Base-by-base conservation (phyloP, 2,888 invertebrate genomes). In the Dryobotodes eremita region DNA sequence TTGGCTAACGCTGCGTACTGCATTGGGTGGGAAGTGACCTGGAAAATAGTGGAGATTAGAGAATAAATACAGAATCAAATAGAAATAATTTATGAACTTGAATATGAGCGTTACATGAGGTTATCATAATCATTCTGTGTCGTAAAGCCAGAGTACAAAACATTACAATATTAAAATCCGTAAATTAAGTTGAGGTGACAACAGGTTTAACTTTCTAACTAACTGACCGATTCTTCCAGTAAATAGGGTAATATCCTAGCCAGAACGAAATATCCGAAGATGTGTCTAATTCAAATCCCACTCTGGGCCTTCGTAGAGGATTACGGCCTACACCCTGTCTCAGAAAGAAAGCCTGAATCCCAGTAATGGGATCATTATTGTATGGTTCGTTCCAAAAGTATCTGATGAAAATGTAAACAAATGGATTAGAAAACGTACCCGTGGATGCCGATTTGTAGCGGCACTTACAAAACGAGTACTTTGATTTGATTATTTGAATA, bases 1-100 rank as follows among this genome's bases (percentile, higher is more conserved):
- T 98, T 98, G 1, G 98, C 97, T 69, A 99, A 95, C 0, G 98
- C 98, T 46, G 98, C 97, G 91, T 98, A 98, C 89, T 98, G 98
- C 92, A 99, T 97, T 0, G 98, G 98, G 93, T 99, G 97, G 68
- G 98, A 97, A 69, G 98, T 97, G 81, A 98, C 97, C 93, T 97
- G 96, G 5, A 89, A 17, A 20, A 68, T 48, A 13, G 26, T 20
- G 26, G 26, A 26, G 0, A 3, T 66, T 66, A 66, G 10, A 66
- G 26, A 26, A 48, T 31, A 50, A 0, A 50, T 26, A 50, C 15
- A 11, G 11, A 57, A 57, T n/a, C n/a, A 11, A 55, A 55, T 53
- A 53, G 20, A 8, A 53, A 23, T 23, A 0, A 53, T 8, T 8
- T 53, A 8, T 53, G 20, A 8, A 2, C 53, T 2, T 53, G 7